Evolutionary conservation across 2,113 vertebrate genomes (phyloP).

Genomic region (Clarias macrocephalus): DNA sequence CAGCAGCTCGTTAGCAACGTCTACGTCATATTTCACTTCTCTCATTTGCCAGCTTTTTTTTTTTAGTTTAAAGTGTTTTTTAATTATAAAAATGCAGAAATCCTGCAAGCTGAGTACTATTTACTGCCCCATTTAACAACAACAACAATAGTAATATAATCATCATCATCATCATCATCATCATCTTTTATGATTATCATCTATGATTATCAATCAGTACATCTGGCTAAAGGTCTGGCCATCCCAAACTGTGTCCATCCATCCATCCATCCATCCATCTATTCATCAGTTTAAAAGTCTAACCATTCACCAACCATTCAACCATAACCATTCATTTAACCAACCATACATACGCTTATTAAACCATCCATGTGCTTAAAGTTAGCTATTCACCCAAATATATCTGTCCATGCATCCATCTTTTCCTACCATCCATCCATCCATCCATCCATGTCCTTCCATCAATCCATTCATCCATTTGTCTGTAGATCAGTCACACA

Average conservation of each 20-base stretch:
- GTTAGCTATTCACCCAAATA: too few relatives aligned
- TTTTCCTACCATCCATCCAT: too few relatives aligned
- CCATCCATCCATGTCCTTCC: background rate
- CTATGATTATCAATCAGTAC: background rate
- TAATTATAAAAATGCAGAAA: background rate
- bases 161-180: background rate
- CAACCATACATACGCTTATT: too few relatives aligned
- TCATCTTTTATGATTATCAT: background rate
- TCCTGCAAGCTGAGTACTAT: background rate
- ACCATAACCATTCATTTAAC: too few relatives aligned
- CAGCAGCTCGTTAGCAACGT: background rate
- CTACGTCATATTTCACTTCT: conserved; percentile 7
- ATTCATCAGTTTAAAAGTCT: background rate
- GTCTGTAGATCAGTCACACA: too few relatives aligned
- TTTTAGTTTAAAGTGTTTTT: too few relatives aligned
- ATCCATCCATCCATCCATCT: background rate
- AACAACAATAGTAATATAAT: background rate
- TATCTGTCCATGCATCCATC: background rate
- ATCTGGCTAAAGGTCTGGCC: background rate
- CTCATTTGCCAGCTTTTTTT: background rate
- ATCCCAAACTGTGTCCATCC: background rate
- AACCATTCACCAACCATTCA: background rate
- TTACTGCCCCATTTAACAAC: background rate
- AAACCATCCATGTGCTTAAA: background rate
- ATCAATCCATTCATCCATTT: too few relatives aligned